Base-by-base conservation (phyloP, 2,888 invertebrate genomes). In the Argyresthia goedartella region DNA sequence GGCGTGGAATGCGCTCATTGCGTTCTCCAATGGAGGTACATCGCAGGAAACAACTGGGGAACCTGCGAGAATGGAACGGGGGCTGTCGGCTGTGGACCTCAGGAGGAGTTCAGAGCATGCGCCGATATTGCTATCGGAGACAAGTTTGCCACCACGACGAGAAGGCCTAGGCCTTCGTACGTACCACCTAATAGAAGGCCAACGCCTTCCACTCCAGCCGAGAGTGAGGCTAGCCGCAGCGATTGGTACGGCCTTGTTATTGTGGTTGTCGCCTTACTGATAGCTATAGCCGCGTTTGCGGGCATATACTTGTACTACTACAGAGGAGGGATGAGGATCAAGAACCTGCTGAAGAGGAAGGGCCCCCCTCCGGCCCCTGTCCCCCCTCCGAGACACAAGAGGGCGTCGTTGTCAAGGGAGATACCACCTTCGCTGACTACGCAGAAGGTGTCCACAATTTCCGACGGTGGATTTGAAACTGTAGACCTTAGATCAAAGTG, bases 11-110 rank as follows among this genome's bases (percentile, higher is more conserved):
- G 96, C 71, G 76, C 89, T 10, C 95, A 95, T 70, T 96, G 96
- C 68, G 90, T 96, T 4, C 80, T 96, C 54, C 96, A 96, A 68
- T 96, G 96, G 96, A 89, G 92, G 60, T 96, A 96, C 73, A 88
- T 94, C 52, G 95, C 96, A 46, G 95, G 93, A 2, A 95, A 95
- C 66, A 94, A 94, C 68, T 95, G 95, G 95, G 94, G 94, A 0
- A 88, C 85, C 11, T 93, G 93, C 64, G 86, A 86, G 1, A 91
- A 93, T 65, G 93, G 92, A 0, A 90, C 89, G 48, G 94, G 92
- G 36, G 92, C 92, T 0, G 92, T 96, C 0, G 96, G 96, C 0
- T 96, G 96, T 66, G 96, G 96, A 0, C 93, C 93, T 0, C 96
- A 96, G 69, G 96, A 96, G 70, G 95, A 95, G 66, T 96, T 96